Conservation (phyloP, 2,888 invertebrate genomes). For the Lamproptera curius region DNA sequence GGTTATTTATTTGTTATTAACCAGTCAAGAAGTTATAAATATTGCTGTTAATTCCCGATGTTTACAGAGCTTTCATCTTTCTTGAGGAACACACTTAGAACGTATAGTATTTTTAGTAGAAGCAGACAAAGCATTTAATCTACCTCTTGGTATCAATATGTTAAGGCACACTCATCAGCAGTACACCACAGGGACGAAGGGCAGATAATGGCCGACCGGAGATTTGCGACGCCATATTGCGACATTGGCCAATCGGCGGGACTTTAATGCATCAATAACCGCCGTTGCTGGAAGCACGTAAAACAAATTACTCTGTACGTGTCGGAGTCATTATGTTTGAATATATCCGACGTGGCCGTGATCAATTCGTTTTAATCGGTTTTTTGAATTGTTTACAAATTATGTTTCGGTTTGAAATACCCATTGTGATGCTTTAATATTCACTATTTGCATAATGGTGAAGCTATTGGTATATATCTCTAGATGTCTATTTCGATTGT, state of each 20-base stretch:
- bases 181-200: neutral
- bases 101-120: too few species aligned
- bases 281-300: neutral
- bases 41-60: too few species aligned
- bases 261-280: conserved; percentile 6
- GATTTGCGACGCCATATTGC: conserved; percentile 12
- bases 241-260: conserved; percentile 2
- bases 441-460: too few species aligned
- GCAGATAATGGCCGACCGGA: conserved; percentile 4
- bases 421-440: too few species aligned
- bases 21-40: too few species aligned
- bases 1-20: too few species aligned
- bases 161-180: neutral
- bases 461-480: too few species aligned
- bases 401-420: too few species aligned
- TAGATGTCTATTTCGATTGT: too few species aligned
- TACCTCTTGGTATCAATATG: neutral
- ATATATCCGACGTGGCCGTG: neutral
- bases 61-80: too few species aligned
- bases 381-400: neutral
- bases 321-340: conserved; percentile 1
- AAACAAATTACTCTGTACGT: conserved; percentile 3
- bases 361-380: neutral
- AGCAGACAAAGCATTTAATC: neutral
- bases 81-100: too few species aligned